A percentile compares a stretch with the other conserved stretches of the same genome.
Conservation (phyloP, 2,888 invertebrate genomes). For the Pilophorus perplexus region DNA sequence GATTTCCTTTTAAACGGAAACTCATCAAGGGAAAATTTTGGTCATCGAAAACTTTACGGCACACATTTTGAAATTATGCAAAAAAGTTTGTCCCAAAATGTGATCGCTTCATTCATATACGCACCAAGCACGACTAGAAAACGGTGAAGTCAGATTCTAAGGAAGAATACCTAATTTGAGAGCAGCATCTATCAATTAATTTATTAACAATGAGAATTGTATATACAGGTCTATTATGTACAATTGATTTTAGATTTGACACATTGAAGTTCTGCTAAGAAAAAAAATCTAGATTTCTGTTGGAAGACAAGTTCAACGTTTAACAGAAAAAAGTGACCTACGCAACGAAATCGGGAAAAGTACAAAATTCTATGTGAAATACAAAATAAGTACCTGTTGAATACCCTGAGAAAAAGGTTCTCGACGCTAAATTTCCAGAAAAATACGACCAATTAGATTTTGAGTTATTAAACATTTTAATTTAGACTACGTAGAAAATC, state of each 20-base stretch:
- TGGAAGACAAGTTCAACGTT: too few relatives aligned
- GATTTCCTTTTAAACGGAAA: conserved; percentile 21
- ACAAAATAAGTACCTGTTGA: conserved; percentile 13
- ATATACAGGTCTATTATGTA: not conserved
- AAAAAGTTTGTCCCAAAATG: not conserved
- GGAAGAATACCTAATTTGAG: conserved; percentile 6
- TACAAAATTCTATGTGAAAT: too few relatives aligned
- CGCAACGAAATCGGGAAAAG: too few relatives aligned
- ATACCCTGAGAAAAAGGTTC: conserved; percentile 12
- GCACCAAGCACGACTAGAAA: conserved; percentile 29
- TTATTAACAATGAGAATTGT: not conserved
- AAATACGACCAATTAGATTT: too few relatives aligned
- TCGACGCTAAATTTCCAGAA: conserved; percentile 2
- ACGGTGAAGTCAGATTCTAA: not conserved
- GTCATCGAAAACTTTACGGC: conserved; percentile 9
- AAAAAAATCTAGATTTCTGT: conserved; percentile 15
- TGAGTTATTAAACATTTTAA: too few relatives aligned
- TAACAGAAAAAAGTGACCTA: conserved; percentile 4
- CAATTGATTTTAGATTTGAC: not conserved
- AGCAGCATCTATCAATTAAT: not conserved
- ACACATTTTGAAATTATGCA: not conserved
- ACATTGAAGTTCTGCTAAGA: too few relatives aligned
- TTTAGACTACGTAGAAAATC: too few relatives aligned
- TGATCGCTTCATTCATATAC: not conserved
- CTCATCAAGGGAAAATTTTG: conserved; percentile 25